Percentiles rank a stretch among this genome's conserved stretches.
Evolutionary conservation across 2,113 vertebrate genomes (phyloP).

Genomic region (Cavia aperea): DNA sequence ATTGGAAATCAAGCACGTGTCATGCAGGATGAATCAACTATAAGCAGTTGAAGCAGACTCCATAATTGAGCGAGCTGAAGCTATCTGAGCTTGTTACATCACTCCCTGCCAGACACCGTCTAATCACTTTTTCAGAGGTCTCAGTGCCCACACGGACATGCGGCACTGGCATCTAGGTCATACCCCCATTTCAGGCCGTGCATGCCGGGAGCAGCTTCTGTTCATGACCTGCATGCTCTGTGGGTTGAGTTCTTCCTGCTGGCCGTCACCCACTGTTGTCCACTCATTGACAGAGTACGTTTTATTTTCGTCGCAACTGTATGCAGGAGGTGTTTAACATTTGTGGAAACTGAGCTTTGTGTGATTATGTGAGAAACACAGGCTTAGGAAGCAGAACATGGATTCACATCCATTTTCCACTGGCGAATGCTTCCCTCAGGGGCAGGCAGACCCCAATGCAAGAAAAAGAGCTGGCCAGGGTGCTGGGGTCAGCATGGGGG

Average conservation of each 20-base stretch:
- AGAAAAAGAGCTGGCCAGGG: neutral
- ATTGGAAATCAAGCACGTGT: neutral
- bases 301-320: neutral
- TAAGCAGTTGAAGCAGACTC: slow-evolving; percentile 58
- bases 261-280: neutral
- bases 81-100: slow-evolving; percentile 47
- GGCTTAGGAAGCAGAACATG: neutral
- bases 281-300: neutral
- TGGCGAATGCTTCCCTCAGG: neutral
- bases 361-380: neutral
- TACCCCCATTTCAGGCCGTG: neutral
- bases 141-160: neutral
- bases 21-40: slow-evolving; percentile 39
- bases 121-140: slow-evolving; percentile 59
- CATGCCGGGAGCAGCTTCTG: neutral
- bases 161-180: neutral
- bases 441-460: fast-evolving
- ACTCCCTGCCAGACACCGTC: slow-evolving; percentile 61
- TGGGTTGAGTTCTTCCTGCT: neutral
- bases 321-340: neutral
- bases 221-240: neutral
- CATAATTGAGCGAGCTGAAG: slow-evolving; percentile 53
- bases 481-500: neutral
- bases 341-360: neutral
- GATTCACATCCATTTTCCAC: neutral